Evolutionary conservation across 2,888 invertebrate genomes (phyloP).

Genomic region (Chrysotoxum bicinctum): DNA sequence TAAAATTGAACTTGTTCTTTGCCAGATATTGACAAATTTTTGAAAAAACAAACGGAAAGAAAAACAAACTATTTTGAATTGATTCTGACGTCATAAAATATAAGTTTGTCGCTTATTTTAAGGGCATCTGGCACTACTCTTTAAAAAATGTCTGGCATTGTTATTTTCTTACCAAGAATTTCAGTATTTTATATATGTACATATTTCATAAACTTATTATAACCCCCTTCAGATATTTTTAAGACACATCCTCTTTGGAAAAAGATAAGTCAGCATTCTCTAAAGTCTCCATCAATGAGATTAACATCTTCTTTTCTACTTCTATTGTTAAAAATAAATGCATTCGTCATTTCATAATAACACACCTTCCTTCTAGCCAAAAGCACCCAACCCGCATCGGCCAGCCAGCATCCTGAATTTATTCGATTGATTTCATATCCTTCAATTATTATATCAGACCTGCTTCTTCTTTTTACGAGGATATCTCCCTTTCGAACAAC

Average conservation of each 20-base stretch:
- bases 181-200: too few species aligned
- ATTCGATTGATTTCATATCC: constrained; percentile 58
- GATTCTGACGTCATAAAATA: too few species aligned
- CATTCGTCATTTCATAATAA: constrained; percentile 18
- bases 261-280: not conserved
- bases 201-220: not conserved
- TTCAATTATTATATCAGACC: constrained; percentile 52
- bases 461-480: not conserved
- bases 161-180: too few species aligned
- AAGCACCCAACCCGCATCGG: not conserved
- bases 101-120: too few species aligned
- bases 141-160: too few species aligned
- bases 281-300: not conserved
- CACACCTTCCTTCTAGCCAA: not conserved
- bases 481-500: not conserved
- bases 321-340: not conserved
- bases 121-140: too few species aligned
- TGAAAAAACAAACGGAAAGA: too few species aligned
- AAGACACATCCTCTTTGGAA: not conserved
- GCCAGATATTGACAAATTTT: too few species aligned
- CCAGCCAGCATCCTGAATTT: not conserved
- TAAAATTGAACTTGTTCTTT: too few species aligned
- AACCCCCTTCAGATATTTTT: not conserved
- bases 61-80: too few species aligned
- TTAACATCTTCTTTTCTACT: not conserved